These are phyloP conservation scores for Labeo calbasu DNA, from an alignment of 2,797 vertebrate genomes.

Conservation along the genomic window DNA sequence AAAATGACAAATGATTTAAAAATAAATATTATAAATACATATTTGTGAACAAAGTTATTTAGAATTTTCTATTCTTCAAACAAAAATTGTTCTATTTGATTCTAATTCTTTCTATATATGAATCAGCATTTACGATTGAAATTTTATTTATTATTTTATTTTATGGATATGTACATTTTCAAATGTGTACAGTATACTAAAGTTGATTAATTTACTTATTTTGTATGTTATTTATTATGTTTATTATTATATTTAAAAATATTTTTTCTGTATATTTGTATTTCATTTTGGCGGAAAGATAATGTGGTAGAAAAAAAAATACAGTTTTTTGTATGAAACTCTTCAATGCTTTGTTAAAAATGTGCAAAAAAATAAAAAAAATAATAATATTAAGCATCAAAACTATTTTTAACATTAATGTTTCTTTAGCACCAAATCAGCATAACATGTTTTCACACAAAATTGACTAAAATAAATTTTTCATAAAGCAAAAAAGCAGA, in stretches of 20 bases:
- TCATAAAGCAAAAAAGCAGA: neutral
- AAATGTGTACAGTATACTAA: neutral
- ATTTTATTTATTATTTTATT: too few relatives aligned
- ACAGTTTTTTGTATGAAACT: neutral
- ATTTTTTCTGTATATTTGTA: neutral
- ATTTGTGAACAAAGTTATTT: too few relatives aligned
- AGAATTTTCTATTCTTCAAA: too few relatives aligned
- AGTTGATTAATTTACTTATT: neutral
- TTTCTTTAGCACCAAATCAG: neutral
- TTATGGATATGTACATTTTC: neutral
- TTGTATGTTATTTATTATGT: neutral
- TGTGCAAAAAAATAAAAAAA: neutral
- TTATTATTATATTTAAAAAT: neutral
- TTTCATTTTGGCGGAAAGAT: neutral
- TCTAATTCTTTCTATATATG: too few relatives aligned
- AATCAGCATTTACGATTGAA: too few relatives aligned
- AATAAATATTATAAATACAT: too few relatives aligned
- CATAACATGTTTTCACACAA: slow-evolving; percentile 4
- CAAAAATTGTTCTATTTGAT: too few relatives aligned
- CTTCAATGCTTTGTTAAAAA: neutral
- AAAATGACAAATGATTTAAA: too few relatives aligned
- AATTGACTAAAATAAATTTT: neutral
- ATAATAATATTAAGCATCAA: neutral
- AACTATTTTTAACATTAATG: neutral
- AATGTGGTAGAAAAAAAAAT: neutral